Conservation (phyloP, 2,113 vertebrate species). For the Menidia beryllina region DNA sequence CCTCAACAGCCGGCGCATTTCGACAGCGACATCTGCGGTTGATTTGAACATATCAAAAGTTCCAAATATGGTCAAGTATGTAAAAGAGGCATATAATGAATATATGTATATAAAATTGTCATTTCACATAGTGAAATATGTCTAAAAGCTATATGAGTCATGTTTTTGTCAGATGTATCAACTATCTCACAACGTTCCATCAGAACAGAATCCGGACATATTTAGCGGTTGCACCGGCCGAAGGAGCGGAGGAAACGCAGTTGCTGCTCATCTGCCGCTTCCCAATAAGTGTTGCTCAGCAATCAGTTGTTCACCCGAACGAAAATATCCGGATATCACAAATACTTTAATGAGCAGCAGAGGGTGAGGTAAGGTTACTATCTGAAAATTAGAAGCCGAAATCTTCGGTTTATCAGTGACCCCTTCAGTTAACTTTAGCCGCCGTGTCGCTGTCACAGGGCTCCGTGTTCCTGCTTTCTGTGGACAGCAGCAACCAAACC, state of each 20-base stretch:
- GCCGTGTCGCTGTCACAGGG: neutral
- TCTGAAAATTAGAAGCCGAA: rapidly evolving
- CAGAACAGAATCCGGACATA: slow-evolving; percentile 38
- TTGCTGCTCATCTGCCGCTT: neutral
- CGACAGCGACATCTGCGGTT: slow-evolving; percentile 39
- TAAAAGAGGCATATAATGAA: neutral
- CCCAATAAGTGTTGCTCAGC: slow-evolving; percentile 12
- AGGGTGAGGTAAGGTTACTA: slow-evolving; percentile 40
- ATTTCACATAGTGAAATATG: no score
- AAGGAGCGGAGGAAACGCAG: neutral
- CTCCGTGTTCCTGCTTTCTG: neutral
- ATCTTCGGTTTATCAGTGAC: neutral
- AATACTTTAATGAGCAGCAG: neutral
- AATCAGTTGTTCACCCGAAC: neutral
- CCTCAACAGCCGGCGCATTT: neutral
- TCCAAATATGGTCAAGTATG: neutral
- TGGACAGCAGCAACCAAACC: neutral
- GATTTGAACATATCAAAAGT: neutral
- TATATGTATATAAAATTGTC: neutral
- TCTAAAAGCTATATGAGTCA: no score
- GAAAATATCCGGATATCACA: neutral
- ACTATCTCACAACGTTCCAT: slow-evolving; percentile 24
- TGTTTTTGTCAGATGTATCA: neutral
- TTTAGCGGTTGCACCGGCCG: slow-evolving; percentile 45
- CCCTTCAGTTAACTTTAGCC: slow-evolving; percentile 30